These are phyloP conservation scores for Psittacula echo DNA, from an alignment of 2,797 vertebrate species.

Conservation along the genomic window DNA sequence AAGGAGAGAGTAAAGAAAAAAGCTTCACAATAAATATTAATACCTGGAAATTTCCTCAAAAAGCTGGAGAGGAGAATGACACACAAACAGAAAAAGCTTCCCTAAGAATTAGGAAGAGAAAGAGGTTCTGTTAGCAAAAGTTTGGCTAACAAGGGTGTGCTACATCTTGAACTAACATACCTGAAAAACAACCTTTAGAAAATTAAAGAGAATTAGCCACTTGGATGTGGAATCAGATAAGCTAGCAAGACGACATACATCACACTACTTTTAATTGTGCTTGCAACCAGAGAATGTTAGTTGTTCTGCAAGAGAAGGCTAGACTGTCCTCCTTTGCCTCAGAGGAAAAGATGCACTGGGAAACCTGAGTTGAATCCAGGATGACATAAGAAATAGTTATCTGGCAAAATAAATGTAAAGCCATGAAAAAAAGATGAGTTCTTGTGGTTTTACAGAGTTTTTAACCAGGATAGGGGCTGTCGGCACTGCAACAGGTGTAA, in stretches of 20 bases:
- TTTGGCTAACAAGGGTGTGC: neutral
- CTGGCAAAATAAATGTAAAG: neutral
- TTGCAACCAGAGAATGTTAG: neutral
- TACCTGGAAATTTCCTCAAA: neutral
- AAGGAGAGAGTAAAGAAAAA: neutral
- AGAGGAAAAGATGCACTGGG: neutral
- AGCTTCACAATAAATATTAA: neutral
- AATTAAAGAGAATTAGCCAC: neutral
- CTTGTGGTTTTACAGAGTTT: neutral
- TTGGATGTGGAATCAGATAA: neutral
- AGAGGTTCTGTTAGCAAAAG: neutral
- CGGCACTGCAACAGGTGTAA: neutral
- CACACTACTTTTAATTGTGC: neutral
- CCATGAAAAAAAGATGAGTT: neutral
- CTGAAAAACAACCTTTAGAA: neutral
- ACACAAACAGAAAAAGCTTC: neutral
- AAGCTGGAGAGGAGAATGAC: neutral
- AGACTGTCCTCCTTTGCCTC: neutral
- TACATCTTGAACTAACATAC: neutral
- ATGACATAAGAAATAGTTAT: neutral
- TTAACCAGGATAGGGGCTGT: neutral
- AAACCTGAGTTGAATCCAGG: neutral
- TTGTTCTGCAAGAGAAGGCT: neutral
- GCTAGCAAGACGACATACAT: neutral
- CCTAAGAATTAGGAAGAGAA: neutral